Evolutionary conservation across 1,140 invertebrate genomes (phyloP).

Genomic region (Drosophila repletoides): DNA sequence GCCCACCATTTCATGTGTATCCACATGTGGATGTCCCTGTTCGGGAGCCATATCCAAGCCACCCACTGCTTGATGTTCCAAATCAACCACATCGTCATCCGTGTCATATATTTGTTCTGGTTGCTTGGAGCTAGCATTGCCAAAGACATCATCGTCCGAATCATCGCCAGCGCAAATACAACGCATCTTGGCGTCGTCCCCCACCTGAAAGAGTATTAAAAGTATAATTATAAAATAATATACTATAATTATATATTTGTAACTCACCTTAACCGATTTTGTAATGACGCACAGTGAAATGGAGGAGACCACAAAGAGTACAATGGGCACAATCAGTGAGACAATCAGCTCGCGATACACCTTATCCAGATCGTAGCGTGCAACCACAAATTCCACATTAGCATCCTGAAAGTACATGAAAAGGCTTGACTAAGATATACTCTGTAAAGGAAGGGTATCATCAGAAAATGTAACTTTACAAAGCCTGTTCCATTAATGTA

Average conservation of each 20-base stretch:
- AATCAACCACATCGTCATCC: slow-evolving; percentile 66
- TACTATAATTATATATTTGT: too few species aligned
- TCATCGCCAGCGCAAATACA: slow-evolving; percentile 87
- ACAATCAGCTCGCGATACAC: slow-evolving; percentile 92
- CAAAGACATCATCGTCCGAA: slow-evolving; percentile 68
- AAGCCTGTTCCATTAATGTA: too few species aligned
- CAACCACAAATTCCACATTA: slow-evolving; percentile 74
- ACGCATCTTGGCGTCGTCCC: slow-evolving; percentile 94
- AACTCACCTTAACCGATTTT: slow-evolving; percentile 80
- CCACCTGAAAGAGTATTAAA: slow-evolving; percentile 77
- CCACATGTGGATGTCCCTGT: slow-evolving; percentile 19
- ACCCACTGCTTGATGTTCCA: slow-evolving; percentile 47
- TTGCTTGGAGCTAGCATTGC: slow-evolving; percentile 26
- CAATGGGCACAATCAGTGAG: slow-evolving; percentile 89
- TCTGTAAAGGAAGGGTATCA: background rate
- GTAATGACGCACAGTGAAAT: slow-evolving; percentile 85
- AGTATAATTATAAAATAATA: too few species aligned
- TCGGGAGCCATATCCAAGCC: slow-evolving; percentile 22
- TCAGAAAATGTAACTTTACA: too few species aligned
- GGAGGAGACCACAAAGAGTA: slow-evolving; percentile 92
- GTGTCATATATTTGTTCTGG: slow-evolving; percentile 58
- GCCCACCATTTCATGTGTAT: slow-evolving; percentile 71
- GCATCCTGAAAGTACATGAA: slow-evolving; percentile 81
- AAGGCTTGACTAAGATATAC: background rate
- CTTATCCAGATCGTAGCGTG: slow-evolving; percentile 89